Base-by-base conservation (phyloP, 1,140 invertebrate species). In the Drosophila pallidifrons region DNA sequence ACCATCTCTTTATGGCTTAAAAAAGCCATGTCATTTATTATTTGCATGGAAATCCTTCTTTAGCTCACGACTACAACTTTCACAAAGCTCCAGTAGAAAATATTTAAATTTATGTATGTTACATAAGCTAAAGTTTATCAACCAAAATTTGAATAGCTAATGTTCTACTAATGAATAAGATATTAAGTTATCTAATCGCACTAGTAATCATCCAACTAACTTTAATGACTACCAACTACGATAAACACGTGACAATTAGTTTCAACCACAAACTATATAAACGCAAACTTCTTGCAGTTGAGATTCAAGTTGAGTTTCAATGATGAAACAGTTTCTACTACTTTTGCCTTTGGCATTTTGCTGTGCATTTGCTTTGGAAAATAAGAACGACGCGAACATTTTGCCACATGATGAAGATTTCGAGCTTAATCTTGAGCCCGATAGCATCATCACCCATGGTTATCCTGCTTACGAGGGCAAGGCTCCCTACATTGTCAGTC, bases 401-500 rank as follows among this genome's bases (percentile, higher is more conserved):
- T 25, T 25, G 20, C 20, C 20, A 4, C 20, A 25, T 25, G 0
- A 5, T 15, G 28, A 6, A 15, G 13, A 25, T 25, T 25, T 25
- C 0, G 20, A 25, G 0, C 10, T 8, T 10, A 35, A 38, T 1
- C 20, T 8, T 3, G 52, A 20, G 6, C 54, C 38, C 0, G 47
- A 75, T 8, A 28, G 38, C 1, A 64, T 81, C 7, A 81, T 81
- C 15, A 81, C 79, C 57, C 81, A 81, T 49, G 79, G 79, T 6
- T 63, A 57, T 20, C 45, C 49, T 1, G 79, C 79, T 3, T 58
- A 60, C 30, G 71, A 88, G 1, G 93, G 93, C 0, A 92, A 94
- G 80, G 93, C 93, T 13, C 94, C 94, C 1, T 94, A 93, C 58
- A 92, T 94, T 70, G 93, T 93, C 3, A 89, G 92, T 1, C 80